A percentile compares a stretch with the other conserved stretches of the same genome.
These are phyloP conservation scores for Oscheius sp. DNA, from an alignment of 2,888 invertebrate genomes.

Conservation along the genomic window DNA sequence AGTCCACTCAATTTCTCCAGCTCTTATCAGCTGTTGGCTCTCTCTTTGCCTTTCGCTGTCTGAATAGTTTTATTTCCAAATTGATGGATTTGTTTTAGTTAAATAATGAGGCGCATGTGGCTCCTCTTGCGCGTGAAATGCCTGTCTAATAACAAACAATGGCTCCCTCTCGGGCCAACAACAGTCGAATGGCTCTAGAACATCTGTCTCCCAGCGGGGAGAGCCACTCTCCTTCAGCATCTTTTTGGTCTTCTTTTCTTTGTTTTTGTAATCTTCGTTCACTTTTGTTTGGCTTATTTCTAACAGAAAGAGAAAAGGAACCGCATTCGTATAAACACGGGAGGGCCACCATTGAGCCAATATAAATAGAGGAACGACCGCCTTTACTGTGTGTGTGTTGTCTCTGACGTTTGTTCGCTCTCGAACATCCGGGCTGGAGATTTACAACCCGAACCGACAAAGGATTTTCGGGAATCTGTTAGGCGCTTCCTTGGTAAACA, in stretches of 20 bases:
- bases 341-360: slow-evolving; percentile 5
- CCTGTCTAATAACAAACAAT: slow-evolving; percentile 17
- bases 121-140: slow-evolving; percentile 9
- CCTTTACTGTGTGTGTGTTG: too few relatives aligned
- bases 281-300: not conserved
- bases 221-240: not conserved
- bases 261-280: not conserved
- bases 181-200: slow-evolving; percentile 8
- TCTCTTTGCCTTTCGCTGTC: not conserved
- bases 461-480: too few relatives aligned
- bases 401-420: not conserved
- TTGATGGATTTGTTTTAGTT: too few relatives aligned
- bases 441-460: slow-evolving; percentile 16
- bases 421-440: not conserved
- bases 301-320: slow-evolving; percentile 16
- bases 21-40: slow-evolving; percentile 1
- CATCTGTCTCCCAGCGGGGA: slow-evolving; percentile 5
- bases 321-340: slow-evolving; percentile 12
- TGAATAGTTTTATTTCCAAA: not conserved
- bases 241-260: not conserved
- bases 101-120: not conserved
- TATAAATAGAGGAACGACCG: slow-evolving; percentile 13
- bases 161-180: not conserved
- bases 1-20: not conserved
- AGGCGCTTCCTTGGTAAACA: too few relatives aligned